Evolutionary conservation across 2,888 invertebrate species (phyloP).

Genomic region (Altica lythri): DNA sequence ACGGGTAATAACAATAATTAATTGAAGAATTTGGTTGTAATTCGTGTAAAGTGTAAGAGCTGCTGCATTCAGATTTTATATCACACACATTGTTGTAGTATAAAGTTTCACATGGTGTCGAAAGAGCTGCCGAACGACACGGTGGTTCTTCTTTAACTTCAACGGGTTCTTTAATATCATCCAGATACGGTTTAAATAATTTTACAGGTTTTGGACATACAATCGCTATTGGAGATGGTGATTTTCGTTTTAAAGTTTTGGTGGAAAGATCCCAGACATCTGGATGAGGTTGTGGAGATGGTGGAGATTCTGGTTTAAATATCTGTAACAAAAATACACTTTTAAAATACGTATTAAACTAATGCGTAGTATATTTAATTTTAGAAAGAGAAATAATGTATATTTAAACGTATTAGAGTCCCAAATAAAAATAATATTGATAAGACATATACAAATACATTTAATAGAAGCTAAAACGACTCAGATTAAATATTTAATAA

Average conservation of each 20-base stretch:
- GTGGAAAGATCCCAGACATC: slow-evolving; percentile 56
- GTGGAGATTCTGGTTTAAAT: slow-evolving; percentile 24
- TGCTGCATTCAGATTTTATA: slow-evolving; percentile 44
- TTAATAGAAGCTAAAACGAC: no score
- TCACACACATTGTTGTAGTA: slow-evolving; percentile 45
- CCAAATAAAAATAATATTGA: no score
- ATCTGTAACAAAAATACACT: no score
- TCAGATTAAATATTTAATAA: no score
- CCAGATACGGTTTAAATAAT: slow-evolving; percentile 76
- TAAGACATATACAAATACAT: no score
- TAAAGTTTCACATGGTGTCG: slow-evolving; percentile 44
- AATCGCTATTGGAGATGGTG: slow-evolving; percentile 33
- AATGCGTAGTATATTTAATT: no score
- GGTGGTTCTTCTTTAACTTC: slow-evolving; percentile 38
- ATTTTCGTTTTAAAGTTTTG: slow-evolving; percentile 45
- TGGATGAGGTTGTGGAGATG: slow-evolving; percentile 41
- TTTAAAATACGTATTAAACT: no score
- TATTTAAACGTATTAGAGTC: no score
- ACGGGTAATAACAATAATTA: slow-evolving; percentile 56
- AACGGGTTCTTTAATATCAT: slow-evolving; percentile 62
- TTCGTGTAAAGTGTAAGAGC: slow-evolving; percentile 52
- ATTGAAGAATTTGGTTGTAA: slow-evolving; percentile 55
- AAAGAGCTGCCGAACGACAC: slow-evolving; percentile 51
- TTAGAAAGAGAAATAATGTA: no score
- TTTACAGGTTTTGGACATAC: slow-evolving; percentile 66